Conservation (phyloP, 1,140 invertebrate genomes). For the Diplogasteroides magnus region DNA sequence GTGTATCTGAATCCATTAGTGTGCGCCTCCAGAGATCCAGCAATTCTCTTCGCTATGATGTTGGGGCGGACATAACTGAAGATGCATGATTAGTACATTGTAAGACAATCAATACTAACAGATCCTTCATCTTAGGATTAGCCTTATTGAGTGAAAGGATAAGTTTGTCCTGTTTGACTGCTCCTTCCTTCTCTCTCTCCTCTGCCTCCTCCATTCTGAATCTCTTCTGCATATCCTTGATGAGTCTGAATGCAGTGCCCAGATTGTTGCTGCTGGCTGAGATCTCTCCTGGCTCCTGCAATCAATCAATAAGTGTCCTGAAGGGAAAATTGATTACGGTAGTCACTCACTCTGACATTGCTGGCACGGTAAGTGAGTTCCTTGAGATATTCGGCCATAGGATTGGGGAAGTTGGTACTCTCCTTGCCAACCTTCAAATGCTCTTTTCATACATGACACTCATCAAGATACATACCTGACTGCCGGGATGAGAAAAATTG, state of each 20-base stretch:
- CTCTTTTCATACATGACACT: background rate
- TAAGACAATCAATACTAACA: conserved; percentile 59
- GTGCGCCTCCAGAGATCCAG: conserved; percentile 81
- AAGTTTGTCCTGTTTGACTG: conserved; percentile 97
- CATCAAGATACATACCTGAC: conserved; percentile 47
- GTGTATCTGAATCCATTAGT: conserved; percentile 89
- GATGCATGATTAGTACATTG: background rate
- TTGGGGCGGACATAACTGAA: conserved; percentile 84
- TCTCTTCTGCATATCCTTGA: conserved; percentile 98
- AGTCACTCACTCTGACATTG: conserved; percentile 67
- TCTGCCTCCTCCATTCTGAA: conserved; percentile 94
- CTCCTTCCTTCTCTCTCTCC: conserved; percentile 88
- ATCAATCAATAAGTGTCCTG: background rate
- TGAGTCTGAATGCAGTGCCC: conserved; percentile 89
- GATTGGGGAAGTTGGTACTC: conserved; percentile 82
- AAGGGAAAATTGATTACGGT: background rate
- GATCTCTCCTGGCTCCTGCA: conserved; percentile 88
- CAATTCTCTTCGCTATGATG: conserved; percentile 95
- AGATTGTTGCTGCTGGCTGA: conserved; percentile 89
- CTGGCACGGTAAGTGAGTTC: conserved; percentile 81
- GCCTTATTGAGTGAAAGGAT: conserved; percentile 84
- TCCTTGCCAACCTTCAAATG: conserved; percentile 71
- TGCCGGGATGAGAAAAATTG: conserved; percentile 97
- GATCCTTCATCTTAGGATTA: conserved; percentile 95
- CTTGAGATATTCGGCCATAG: conserved; percentile 92